A percentile compares a stretch with the other conserved stretches of the same genome.
Evolutionary conservation across 2,113 vertebrate genomes (phyloP).

Genomic region (Eulemur macaco): DNA sequence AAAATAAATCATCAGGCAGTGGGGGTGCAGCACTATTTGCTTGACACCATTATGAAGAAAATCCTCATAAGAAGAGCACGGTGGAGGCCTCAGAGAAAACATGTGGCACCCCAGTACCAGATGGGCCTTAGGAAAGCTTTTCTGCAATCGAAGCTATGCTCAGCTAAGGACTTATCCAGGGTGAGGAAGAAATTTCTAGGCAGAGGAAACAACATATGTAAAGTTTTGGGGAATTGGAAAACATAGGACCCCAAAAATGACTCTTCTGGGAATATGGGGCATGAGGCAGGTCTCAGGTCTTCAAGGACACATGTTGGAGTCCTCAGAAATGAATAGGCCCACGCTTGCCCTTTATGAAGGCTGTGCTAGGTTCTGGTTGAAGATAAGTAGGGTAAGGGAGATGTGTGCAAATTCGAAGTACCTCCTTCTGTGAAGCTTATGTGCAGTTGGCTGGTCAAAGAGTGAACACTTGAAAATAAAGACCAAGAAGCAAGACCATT

Average conservation of each 20-base stretch:
- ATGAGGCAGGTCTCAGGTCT: not conserved
- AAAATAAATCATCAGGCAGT: not conserved
- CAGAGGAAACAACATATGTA: not conserved
- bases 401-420: not conserved
- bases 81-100: not conserved
- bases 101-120: not conserved
- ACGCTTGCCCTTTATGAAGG: not conserved
- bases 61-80: accelerated
- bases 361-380: not conserved
- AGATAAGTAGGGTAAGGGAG: not conserved
- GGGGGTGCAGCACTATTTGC: not conserved
- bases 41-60: not conserved
- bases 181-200: not conserved
- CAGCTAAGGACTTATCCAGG: not conserved
- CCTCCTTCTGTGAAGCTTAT: not conserved
- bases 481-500: not conserved
- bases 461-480: not conserved
- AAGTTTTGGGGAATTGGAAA: not conserved
- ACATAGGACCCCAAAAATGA: not conserved
- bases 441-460: not conserved
- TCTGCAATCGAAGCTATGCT: not conserved
- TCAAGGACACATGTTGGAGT: not conserved
- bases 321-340: not conserved
- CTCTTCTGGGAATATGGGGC: not conserved
- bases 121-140: not conserved